phyloP scores from a whole-genome alignment of 2,797 vertebrate species.

The Triplophysa bombifrons region DNA sequence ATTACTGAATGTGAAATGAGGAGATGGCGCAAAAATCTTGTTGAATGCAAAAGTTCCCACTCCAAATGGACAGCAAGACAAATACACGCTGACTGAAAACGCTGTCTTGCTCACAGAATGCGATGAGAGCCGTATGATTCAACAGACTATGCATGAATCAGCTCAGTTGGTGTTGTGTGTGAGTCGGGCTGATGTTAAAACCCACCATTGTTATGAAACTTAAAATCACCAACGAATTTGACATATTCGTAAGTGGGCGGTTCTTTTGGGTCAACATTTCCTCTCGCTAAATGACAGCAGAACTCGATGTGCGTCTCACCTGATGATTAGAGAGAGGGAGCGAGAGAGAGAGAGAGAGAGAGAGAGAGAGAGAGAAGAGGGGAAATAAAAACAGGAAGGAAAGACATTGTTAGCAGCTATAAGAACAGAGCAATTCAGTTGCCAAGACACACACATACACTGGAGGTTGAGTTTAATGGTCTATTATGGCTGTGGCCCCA shows the following conservation, averaged over 20 bases:
- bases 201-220: constrained; percentile 90
- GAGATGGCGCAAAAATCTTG: neutral
- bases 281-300: constrained; percentile 91
- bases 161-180: neutral
- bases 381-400: neutral
- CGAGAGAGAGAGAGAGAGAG: neutral
- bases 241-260: constrained; percentile 86
- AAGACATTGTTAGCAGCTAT: constrained; percentile 10
- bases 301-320: constrained; percentile 88
- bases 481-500: constrained; percentile 21
- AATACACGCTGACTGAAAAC: constrained; percentile 4
- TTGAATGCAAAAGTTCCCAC: constrained; percentile 18
- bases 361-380: too few relatives aligned
- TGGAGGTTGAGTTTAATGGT: constrained; percentile 34
- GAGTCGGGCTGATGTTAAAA: neutral
- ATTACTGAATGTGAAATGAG: neutral
- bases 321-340: constrained; percentile 59
- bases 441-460: neutral
- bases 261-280: constrained; percentile 79
- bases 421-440: constrained; percentile 9
- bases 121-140: neutral
- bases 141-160: neutral
- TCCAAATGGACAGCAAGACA: constrained; percentile 26
- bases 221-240: constrained; percentile 92
- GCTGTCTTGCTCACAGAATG: neutral